Conservation (phyloP, 2,797 vertebrate genomes). For the Enteromius treurensis region DNA sequence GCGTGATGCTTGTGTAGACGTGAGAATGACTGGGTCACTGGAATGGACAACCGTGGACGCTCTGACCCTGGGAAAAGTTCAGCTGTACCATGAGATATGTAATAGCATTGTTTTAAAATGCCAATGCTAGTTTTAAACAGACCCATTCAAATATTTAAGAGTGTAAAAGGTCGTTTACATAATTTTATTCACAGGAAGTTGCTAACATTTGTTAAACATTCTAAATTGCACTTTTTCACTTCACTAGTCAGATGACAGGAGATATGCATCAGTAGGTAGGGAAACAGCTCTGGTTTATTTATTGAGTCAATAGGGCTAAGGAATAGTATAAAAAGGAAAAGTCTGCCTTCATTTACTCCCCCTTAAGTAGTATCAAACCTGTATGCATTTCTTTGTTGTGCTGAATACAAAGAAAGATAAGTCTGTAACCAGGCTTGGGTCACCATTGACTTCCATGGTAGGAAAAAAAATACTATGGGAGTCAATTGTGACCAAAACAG, state of each 20-base stretch:
- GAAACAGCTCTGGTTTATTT: constrained; percentile 22
- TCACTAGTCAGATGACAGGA: constrained; percentile 24
- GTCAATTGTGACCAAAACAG: no score
- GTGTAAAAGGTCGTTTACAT: background rate
- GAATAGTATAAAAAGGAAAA: no score
- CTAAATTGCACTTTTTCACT: constrained; percentile 11
- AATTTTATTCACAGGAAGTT: constrained; percentile 1
- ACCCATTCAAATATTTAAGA: background rate
- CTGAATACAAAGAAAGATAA: no score
- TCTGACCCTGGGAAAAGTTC: constrained; percentile 3
- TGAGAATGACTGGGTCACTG: constrained; percentile 29
- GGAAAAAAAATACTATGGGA: no score
- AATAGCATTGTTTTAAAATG: background rate
- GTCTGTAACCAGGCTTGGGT: no score
- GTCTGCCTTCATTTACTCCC: no score
- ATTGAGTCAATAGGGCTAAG: background rate
- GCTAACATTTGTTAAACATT: background rate
- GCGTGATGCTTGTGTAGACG: constrained; percentile 24
- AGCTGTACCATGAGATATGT: background rate
- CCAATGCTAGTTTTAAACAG: background rate
- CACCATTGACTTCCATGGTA: no score
- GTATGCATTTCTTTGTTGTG: no score
- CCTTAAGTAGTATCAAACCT: no score
- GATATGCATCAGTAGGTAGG: constrained; percentile 17
- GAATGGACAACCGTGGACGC: background rate